Conservation (phyloP, 2,113 vertebrate genomes). For the Tychaedon coryphoeus region DNA sequence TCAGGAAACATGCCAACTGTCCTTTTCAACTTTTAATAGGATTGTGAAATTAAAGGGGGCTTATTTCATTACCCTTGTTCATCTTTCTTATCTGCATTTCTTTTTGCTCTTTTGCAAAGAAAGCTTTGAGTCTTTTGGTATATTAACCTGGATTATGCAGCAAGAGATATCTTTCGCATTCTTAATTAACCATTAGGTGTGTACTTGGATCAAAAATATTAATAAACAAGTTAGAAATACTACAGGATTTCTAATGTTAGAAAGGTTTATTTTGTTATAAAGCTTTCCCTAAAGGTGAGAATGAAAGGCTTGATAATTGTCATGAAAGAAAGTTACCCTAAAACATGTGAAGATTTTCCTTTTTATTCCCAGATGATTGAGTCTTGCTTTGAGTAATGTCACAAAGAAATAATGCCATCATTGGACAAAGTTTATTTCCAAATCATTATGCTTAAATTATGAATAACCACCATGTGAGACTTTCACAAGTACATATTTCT, state of each 20-base stretch:
- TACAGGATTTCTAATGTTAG: not conserved
- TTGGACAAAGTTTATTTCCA: not conserved
- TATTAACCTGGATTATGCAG: not conserved
- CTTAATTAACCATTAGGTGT: not conserved
- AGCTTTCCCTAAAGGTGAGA: not conserved
- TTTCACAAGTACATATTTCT: not conserved
- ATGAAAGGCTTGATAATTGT: not conserved
- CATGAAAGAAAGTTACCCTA: not conserved
- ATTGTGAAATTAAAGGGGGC: not conserved
- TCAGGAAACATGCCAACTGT: not conserved
- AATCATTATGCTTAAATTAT: not conserved
- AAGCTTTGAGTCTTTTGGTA: not conserved
- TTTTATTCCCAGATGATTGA: not conserved
- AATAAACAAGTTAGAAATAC: not conserved
- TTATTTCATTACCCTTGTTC: not conserved
- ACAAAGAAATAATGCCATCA: not conserved
- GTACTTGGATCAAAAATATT: not conserved
- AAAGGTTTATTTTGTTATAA: not conserved
- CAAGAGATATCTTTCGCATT: not conserved
- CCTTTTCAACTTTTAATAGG: constrained; percentile 5
- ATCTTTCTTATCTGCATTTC: not conserved
- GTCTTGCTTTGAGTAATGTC: not conserved
- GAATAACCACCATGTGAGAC: not conserved
- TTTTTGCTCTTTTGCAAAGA: not conserved
- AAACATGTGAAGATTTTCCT: not conserved